Percentiles rank a stretch among this genome's conserved stretches.
Evolutionary conservation across 1,140 invertebrate species (phyloP).

Genomic region (Macrostomum lignano): DNA sequence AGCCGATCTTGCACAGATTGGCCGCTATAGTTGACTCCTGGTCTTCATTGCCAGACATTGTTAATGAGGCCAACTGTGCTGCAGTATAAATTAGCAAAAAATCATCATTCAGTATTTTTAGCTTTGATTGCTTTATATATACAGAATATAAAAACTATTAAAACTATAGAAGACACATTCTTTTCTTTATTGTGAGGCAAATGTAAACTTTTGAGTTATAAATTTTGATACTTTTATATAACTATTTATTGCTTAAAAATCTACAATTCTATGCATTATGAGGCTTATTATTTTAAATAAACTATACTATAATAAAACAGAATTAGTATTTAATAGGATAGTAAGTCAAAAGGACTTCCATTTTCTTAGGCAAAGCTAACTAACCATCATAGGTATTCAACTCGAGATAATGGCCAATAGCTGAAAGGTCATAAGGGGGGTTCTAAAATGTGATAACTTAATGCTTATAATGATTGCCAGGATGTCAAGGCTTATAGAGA

Average conservation of each 20-base stretch:
- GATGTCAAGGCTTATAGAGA: too few species aligned
- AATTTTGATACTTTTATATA: constrained; percentile 2
- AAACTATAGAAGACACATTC: not conserved
- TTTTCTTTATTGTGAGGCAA: not conserved
- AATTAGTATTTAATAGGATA: not conserved
- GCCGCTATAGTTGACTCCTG: constrained; percentile 13
- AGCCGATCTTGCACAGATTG: constrained; percentile 66
- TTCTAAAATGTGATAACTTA: too few species aligned
- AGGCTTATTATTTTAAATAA: not conserved
- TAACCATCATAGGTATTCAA: too few species aligned
- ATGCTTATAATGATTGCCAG: too few species aligned
- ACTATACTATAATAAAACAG: not conserved
- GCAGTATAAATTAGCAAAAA: not conserved
- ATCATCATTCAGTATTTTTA: not conserved
- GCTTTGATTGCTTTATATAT: not conserved
- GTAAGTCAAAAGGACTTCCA: too few species aligned
- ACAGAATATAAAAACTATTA: not conserved
- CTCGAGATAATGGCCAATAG: too few species aligned
- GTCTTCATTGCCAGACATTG: constrained; percentile 14
- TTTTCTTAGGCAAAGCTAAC: too few species aligned
- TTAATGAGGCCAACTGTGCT: not conserved
- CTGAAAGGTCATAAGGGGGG: too few species aligned
- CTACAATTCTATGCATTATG: constrained; percentile 1
- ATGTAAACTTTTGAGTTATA: constrained; percentile 1
- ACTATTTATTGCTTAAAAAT: not conserved